Conservation (phyloP, 2,113 vertebrate genomes). For the Oreochromis spilurus region DNA sequence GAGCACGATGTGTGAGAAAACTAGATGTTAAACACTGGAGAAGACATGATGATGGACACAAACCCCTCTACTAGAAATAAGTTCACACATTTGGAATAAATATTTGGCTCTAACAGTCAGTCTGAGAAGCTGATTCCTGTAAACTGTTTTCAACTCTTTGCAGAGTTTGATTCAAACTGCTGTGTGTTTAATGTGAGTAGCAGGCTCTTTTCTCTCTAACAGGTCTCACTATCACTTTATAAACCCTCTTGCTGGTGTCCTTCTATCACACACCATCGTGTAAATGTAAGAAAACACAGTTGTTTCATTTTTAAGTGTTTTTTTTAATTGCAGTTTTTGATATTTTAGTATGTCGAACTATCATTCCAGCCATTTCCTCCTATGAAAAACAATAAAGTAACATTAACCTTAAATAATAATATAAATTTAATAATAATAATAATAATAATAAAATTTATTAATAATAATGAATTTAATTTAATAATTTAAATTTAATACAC, state of each 20-base stretch:
- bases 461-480: too few species aligned
- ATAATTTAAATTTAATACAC: neutral
- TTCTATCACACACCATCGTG: neutral
- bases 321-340: neutral
- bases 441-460: too few species aligned
- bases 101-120: neutral
- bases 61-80: neutral
- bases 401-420: neutral
- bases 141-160: neutral
- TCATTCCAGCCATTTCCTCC: neutral
- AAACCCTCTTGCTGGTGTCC: neutral
- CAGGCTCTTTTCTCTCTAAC: neutral
- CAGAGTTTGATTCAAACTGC: neutral
- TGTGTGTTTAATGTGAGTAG: neutral
- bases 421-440: too few species aligned
- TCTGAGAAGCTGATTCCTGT: neutral
- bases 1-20: neutral
- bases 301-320: neutral
- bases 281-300: neutral
- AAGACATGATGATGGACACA: neutral
- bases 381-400: neutral
- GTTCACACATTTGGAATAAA: neutral
- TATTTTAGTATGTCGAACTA: neutral
- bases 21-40: fast-evolving
- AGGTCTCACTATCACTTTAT: neutral